phyloP scores from a whole-genome alignment of 2,888 invertebrate genomes.

The Caenorhabditis wallacei region DNA sequence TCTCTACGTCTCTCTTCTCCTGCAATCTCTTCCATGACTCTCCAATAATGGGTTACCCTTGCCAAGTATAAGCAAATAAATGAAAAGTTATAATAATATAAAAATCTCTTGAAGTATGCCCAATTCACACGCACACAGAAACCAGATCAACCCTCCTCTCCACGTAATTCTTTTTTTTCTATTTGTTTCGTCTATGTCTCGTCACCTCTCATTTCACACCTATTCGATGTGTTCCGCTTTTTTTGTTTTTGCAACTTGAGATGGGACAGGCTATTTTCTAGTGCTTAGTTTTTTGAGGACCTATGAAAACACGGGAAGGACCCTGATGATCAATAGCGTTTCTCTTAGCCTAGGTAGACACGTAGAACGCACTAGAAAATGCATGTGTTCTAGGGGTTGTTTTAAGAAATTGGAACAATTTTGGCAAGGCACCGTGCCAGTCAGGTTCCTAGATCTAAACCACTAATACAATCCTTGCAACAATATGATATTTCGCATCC shows the following conservation, averaged over 20 bases:
- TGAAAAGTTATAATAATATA: not conserved
- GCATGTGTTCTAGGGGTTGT: too few species aligned
- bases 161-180: constrained; percentile 34
- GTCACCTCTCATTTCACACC: constrained; percentile 18
- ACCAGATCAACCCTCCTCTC: constrained; percentile 52
- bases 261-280: not conserved
- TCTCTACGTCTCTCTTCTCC: too few species aligned
- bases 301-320: too few species aligned
- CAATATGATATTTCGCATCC: not conserved
- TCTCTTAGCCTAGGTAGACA: too few species aligned
- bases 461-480: not conserved
- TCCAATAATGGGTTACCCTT: not conserved
- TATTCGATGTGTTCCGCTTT: not conserved
- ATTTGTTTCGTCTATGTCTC: constrained; percentile 20
- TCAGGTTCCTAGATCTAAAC: too few species aligned
- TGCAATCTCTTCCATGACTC: too few species aligned
- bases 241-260: not conserved
- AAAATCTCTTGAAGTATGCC: not conserved
- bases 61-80: constrained; percentile 2
- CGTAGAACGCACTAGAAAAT: too few species aligned
- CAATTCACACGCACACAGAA: constrained; percentile 7
- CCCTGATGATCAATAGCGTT: too few species aligned
- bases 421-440: too few species aligned
- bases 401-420: too few species aligned
- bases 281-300: too few species aligned